These are phyloP conservation scores for Penelope pileata DNA, from an alignment of 2,113 vertebrate genomes.

Conservation along the genomic window DNA sequence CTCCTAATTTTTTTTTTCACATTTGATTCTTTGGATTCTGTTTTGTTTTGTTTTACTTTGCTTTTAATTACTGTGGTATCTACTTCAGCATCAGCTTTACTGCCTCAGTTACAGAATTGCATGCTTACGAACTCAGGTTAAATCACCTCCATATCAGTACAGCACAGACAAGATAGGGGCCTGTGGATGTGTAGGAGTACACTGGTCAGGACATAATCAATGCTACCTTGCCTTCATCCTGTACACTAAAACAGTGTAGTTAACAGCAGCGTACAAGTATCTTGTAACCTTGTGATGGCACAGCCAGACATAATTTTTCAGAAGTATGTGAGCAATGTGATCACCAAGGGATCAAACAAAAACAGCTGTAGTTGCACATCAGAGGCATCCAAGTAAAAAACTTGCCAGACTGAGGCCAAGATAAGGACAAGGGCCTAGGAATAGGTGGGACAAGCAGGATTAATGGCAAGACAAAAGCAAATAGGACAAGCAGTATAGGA, in stretches of 20 bases:
- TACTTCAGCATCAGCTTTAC: not conserved
- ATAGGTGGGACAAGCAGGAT: not conserved
- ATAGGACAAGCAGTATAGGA: not conserved
- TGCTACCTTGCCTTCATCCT: not conserved
- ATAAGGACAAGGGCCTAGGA: not conserved
- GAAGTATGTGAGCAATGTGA: not conserved
- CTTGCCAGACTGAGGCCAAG: not conserved
- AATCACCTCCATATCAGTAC: not conserved
- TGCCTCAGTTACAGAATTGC: not conserved
- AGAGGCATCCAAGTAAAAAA: not conserved
- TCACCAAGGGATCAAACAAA: not conserved
- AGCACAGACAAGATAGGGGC: not conserved
- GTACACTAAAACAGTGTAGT: not conserved
- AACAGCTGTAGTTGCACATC: rapidly evolving
- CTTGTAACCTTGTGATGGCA: not conserved
- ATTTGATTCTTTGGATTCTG: not conserved
- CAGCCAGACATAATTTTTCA: not conserved
- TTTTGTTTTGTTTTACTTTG: not conserved
- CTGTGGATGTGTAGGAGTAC: not conserved
- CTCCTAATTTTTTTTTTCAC: not conserved
- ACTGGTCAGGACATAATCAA: not conserved
- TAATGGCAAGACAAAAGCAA: not conserved
- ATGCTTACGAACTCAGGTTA: not conserved
- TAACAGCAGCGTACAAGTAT: not conserved
- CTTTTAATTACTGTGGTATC: not conserved